Evolutionary conservation across 2,888 invertebrate species (phyloP), one percentile per base, ranked within the genome.

Genomic region (Timema cristinae): DNA sequence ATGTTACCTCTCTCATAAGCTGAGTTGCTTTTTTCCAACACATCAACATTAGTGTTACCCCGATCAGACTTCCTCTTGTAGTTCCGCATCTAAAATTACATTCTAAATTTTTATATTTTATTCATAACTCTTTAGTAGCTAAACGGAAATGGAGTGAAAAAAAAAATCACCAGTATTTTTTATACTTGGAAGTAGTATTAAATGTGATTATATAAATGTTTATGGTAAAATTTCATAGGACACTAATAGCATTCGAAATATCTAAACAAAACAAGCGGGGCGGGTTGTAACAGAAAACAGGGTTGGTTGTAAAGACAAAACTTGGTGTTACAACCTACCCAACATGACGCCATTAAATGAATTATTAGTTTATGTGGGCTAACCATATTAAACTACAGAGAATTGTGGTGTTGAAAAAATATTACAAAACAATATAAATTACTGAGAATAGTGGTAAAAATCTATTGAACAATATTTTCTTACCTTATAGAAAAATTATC

Each of bases 281-380:
- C n/a, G 2, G 47, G 63, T 63, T 63, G 63, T 63, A 47, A 47
- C 63, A 47, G 6, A 13, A 5, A 5, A 13, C 32, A 48, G 61
- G 61, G 61, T 13, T 16, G 61, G 61, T 61, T 61, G 16, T 61
- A 61, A 61, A 61, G 7, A 15, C 48, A 32, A 61, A 7, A 47
- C 48, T 15, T 8, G 63, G 47, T 63, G 63, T 63, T 63, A 63
- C 63, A 63, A 63, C 47, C 63, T 63, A 9, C 63, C 47, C 47
- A 1, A 32, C 6, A 63, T 63, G 47, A 16, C 63, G 13, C 63
- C 47, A 32, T 63, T 15, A 32, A 7, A 16, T 32, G 48, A 63
- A 11, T 13, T 48, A 63, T 63, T 8, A 7, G 32, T 32, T 63
- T 63, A 47, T 16, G 48, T 48, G 6, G 6, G 6, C 8, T 47